Evolutionary conservation across 2,113 vertebrate species (phyloP), one percentile per base, ranked within the genome.

Genomic region (Camelus bactrianus): DNA sequence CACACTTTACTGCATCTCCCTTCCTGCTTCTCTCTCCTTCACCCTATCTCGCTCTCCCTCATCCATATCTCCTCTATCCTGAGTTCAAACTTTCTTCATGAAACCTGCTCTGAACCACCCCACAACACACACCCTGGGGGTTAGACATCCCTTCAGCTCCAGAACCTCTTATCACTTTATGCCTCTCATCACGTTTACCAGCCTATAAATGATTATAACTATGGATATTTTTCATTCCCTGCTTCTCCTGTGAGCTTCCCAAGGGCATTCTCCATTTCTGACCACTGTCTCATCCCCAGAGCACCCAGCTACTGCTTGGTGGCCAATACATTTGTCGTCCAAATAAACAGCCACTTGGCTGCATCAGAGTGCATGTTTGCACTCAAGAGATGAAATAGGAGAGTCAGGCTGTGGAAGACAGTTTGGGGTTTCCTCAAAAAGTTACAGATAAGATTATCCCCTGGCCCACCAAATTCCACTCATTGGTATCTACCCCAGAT

Each of bases 121-220:
- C 2, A 17, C 0, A 16, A n/a, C 0, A 17, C n/a, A 14, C 15
- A 28, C 72, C 6, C 28, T 4, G 4, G 10, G 16, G 11, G 14
- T 3, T 15, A 48, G 20, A 70, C 60, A 35, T 50, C 8, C 38
- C 42, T 58, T 26, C n/a, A 69, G 11, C 60, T 62, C 58, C 22
- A 20, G 24, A 28, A 20, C 26, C 42, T 83, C 48, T 3, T 20
- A 6, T 16, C 56, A 8, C 48, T 58, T 64, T 24, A 19, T 28
- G 20, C 30, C 48, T 54, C 72, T n/a, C 26, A 11, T 3, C 15
- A 42, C 19, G 15, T 52, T 60, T 26, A 4, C 48, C 28, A 5
- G 22, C 35, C 65, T 67, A 13, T 32, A 30, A 15, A 7, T 48
- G 4, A 22, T 22, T 22, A 8, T 42, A 67, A 50, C 15, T 28